Evolutionary conservation across 2,113 vertebrate genomes (phyloP).

Genomic region (Passer montanus): DNA sequence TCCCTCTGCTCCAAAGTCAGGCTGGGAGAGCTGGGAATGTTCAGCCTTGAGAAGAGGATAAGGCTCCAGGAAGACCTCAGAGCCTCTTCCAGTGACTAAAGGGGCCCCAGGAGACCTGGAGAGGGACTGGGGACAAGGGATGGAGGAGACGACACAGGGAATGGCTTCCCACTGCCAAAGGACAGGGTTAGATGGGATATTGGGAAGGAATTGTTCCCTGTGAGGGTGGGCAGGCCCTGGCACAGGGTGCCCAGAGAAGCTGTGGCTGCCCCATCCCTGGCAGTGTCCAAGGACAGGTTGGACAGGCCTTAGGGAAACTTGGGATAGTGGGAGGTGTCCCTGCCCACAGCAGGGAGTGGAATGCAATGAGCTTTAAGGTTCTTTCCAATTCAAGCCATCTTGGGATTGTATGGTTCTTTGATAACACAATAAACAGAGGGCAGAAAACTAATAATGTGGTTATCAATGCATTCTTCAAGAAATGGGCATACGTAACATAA

Average conservation of each 20-base stretch:
- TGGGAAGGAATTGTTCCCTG: not conserved
- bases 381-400: not conserved
- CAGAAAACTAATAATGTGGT: not conserved
- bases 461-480: not conserved
- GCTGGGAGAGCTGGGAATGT: not conserved
- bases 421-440: not conserved
- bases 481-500: not conserved
- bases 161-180: not conserved
- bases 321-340: not conserved
- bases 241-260: not conserved
- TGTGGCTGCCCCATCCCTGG: not conserved
- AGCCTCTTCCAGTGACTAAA: not conserved
- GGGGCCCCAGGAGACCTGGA: not conserved
- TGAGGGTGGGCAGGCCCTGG: not conserved
- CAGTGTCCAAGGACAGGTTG: rapidly evolving
- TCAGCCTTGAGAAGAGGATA: not conserved
- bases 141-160: not conserved
- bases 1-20: not conserved
- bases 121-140: not conserved
- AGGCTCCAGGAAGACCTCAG: not conserved
- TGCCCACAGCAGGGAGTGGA: not conserved
- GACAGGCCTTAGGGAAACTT: too few relatives aligned
- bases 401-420: not conserved
- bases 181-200: rapidly evolving
- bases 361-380: not conserved